Evolutionary conservation across 2,113 vertebrate genomes (phyloP).

Genomic region (Martes martes): DNA sequence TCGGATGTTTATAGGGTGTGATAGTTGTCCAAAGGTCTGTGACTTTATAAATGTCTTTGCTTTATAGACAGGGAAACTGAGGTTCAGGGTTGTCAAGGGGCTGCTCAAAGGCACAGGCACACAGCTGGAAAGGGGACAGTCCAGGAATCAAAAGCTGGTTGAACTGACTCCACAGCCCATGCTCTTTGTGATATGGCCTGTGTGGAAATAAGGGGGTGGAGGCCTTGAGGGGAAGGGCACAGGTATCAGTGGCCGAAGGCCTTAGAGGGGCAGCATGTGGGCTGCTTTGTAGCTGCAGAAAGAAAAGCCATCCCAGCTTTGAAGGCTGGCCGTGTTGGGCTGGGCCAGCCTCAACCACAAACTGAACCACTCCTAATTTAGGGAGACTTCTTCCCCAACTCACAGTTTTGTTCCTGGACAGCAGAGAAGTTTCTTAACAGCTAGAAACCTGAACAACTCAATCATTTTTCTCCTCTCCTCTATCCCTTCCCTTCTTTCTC

Average conservation of each 20-base stretch:
- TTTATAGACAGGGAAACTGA: neutral
- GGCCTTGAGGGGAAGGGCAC: neutral
- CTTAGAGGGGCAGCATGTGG: rapidly evolving
- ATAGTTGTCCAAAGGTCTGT: neutral
- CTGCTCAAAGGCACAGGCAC: neutral
- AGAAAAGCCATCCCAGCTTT: neutral
- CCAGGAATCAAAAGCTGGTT: too few species aligned
- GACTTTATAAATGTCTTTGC: neutral
- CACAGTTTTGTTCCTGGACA: neutral
- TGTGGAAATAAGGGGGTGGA: neutral
- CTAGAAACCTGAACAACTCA: neutral
- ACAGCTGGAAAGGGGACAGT: rapidly evolving
- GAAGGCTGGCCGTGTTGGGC: rapidly evolving
- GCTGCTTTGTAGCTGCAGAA: neutral
- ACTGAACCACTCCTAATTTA: neutral
- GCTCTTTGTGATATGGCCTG: neutral
- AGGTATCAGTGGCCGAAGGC: neutral
- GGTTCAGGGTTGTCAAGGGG: neutral
- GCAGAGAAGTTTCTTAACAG: neutral
- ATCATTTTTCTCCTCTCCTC: too few species aligned
- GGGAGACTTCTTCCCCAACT: neutral
- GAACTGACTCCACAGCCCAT: neutral
- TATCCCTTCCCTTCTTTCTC: neutral
- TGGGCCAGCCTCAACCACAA: neutral
- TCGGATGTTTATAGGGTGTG: neutral